Conservation (phyloP, 2,797 vertebrate genomes). For the Centroberyx gerrardi region DNA sequence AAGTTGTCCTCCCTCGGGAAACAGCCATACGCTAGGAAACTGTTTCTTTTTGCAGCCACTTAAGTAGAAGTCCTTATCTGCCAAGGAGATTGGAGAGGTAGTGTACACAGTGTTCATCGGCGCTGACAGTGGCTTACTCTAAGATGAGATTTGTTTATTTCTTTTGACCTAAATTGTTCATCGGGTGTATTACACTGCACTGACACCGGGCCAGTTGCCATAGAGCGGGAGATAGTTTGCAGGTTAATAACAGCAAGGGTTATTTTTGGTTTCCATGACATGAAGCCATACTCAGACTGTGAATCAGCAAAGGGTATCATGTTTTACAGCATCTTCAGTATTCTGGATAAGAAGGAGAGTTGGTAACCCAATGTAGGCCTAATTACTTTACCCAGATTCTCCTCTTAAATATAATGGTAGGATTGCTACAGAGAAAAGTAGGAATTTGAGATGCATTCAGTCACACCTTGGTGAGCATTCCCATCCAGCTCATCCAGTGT, state of each 20-base stretch:
- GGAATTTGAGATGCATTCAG: not conserved
- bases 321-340: not conserved
- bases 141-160: conserved; percentile 69
- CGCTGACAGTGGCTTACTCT: conserved; percentile 56
- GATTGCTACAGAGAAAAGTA: not conserved
- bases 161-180: conserved; percentile 52
- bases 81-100: conserved; percentile 20
- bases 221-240: conserved; percentile 43
- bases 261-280: conserved; percentile 45
- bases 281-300: not conserved
- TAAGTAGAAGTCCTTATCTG: conserved; percentile 38
- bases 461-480: conserved; percentile 33
- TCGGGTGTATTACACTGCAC: conserved; percentile 30
- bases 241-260: conserved; percentile 41
- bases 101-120: conserved; percentile 51
- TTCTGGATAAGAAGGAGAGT: not conserved
- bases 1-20: not conserved
- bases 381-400: not conserved
- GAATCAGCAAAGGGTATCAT: not conserved
- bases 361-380: not conserved
- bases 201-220: conserved; percentile 48
- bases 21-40: conserved; percentile 5
- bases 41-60: conserved; percentile 27
- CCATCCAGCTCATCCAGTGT: conserved; percentile 5
- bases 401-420: not conserved